These are phyloP conservation scores for Triplophysa siluroides DNA, from an alignment of 2,113 vertebrate species.

Conservation along the genomic window DNA sequence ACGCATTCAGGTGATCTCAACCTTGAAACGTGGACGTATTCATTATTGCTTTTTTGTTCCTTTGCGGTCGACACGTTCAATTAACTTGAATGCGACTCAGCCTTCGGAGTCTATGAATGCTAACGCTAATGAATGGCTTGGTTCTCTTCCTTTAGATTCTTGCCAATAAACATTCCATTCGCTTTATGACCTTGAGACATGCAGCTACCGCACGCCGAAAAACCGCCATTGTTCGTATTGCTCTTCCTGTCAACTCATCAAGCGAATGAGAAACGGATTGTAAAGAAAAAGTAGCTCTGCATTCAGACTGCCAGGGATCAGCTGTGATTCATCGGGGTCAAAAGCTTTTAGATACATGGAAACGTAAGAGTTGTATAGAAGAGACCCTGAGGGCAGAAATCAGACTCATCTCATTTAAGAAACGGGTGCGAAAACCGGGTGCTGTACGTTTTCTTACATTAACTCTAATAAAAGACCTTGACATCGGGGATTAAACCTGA, in stretches of 20 bases:
- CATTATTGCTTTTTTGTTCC: slow-evolving; percentile 10
- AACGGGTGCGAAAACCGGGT: background rate
- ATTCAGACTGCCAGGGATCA: background rate
- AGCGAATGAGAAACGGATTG: slow-evolving; percentile 35
- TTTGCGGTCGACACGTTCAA: slow-evolving; percentile 27
- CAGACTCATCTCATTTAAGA: background rate
- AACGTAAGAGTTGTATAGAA: background rate
- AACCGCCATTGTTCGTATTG: slow-evolving; percentile 34
- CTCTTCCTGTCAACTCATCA: slow-evolving; percentile 25
- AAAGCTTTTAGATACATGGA: background rate
- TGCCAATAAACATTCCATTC: slow-evolving; percentile 54
- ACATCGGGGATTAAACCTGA: slow-evolving; percentile 16
- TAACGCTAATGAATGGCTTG: slow-evolving; percentile 48
- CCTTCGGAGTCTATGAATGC: slow-evolving; percentile 49
- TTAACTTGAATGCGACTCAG: slow-evolving; percentile 37
- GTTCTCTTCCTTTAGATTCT: slow-evolving; percentile 41
- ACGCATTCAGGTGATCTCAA: slow-evolving; percentile 33
- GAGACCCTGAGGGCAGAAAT: background rate
- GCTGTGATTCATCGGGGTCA: slow-evolving; percentile 21
- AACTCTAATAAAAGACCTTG: slow-evolving; percentile 6
- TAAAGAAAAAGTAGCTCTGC: slow-evolving; percentile 23
- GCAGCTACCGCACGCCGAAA: slow-evolving; percentile 20
- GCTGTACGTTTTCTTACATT: background rate
- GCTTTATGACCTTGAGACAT: slow-evolving; percentile 49
- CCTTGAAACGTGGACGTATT: slow-evolving; percentile 33